phyloP scores from a whole-genome alignment of 2,888 invertebrate species.

The Meandrusa payeni region DNA sequence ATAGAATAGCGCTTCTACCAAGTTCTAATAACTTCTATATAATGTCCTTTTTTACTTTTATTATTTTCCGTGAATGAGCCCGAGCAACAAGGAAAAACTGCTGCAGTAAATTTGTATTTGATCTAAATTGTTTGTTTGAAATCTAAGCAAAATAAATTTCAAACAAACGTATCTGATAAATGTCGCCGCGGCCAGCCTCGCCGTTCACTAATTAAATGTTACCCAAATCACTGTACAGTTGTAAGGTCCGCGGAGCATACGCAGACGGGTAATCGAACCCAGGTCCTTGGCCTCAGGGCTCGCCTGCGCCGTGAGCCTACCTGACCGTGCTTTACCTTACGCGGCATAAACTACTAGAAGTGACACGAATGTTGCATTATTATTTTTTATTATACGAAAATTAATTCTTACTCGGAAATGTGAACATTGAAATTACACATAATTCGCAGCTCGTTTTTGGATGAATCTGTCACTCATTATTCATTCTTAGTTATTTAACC shows the following conservation, averaged over 20 bases:
- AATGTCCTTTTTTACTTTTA: no score
- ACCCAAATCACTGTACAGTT: conserved; percentile 21
- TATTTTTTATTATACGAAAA: no score
- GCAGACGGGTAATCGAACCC: conserved; percentile 33
- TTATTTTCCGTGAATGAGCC: no score
- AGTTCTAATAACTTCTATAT: no score
- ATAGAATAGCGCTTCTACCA: no score
- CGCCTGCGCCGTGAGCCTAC: conserved; percentile 26
- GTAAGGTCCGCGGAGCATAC: conserved; percentile 14
- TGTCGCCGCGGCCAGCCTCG: conserved; percentile 5
- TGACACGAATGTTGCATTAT: background rate
- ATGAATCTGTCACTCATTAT: no score
- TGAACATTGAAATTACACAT: no score
- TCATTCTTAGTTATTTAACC: no score
- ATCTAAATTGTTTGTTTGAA: conserved; percentile 17
- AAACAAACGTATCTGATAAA: conserved; percentile 20
- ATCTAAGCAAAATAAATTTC: conserved; percentile 20
- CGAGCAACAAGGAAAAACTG: background rate
- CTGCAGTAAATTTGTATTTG: conserved; percentile 13
- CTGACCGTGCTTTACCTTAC: conserved; percentile 17
- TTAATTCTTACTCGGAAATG: no score
- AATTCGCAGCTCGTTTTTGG: no score
- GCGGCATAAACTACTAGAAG: conserved; percentile 19
- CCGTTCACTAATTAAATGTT: conserved; percentile 21
- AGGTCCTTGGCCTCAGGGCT: conserved; percentile 33